These are phyloP conservation scores for Taphrorychus bicolor DNA, from an alignment of 2,888 invertebrate genomes.

Conservation along the genomic window DNA sequence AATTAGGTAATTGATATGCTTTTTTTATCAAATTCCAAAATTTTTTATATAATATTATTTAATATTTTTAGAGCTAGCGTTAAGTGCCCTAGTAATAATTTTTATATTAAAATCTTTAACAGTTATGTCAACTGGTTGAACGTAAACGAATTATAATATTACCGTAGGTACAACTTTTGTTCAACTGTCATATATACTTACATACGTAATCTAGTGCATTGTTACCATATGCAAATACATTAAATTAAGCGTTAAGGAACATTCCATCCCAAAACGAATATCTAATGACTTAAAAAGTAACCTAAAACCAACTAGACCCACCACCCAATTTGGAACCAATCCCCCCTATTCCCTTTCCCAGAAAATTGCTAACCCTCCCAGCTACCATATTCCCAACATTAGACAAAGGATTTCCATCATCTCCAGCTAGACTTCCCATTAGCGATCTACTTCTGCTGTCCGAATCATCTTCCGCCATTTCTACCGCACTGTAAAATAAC, in stretches of 20 bases:
- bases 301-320: slow-evolving; percentile 79
- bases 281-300: neutral
- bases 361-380: slow-evolving; percentile 87
- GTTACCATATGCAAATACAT: neutral
- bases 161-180: neutral
- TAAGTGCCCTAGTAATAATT: slow-evolving; percentile 24
- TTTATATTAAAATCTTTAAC: slow-evolving; percentile 30
- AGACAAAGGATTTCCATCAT: slow-evolving; percentile 75
- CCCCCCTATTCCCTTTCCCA: slow-evolving; percentile 90
- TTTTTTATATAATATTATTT: slow-evolving; percentile 15
- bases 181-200: neutral
- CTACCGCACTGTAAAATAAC: slow-evolving; percentile 8
- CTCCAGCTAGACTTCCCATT: slow-evolving; percentile 70
- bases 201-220: slow-evolving; percentile 2
- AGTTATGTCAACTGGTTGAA: slow-evolving; percentile 6
- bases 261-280: neutral
- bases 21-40: slow-evolving; percentile 22
- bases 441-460: slow-evolving; percentile 66
- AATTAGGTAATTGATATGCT: slow-evolving; percentile 36
- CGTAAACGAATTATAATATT: neutral
- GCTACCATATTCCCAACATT: slow-evolving; percentile 87
- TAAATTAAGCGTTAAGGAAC: neutral
- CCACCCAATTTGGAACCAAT: slow-evolving; percentile 88
- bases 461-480: slow-evolving; percentile 64
- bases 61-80: slow-evolving; percentile 34